Evolutionary conservation across 2,888 invertebrate species (phyloP), one percentile per base, ranked within the genome.

Genomic region (Cantharis rustica): DNA sequence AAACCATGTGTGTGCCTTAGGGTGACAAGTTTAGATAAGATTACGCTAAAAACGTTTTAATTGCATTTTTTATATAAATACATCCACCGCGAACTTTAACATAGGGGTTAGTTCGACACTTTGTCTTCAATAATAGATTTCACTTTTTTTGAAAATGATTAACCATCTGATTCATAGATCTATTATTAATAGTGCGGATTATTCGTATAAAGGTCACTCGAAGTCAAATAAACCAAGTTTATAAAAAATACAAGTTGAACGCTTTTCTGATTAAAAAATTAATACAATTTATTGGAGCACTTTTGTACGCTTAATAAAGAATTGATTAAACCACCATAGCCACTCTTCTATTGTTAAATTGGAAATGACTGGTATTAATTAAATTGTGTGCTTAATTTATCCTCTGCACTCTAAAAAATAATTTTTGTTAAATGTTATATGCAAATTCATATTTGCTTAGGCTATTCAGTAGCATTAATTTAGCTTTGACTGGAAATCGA

Each of bases 21-120:
- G 82, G 82, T 82, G 82, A 81, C 81, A 81, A 80, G 77, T 81
- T 82, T 81, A 82, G 82, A 82, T 82, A 82, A 82, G 82, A 82
- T 82, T 82, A 80, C 81, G 80, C 79, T 78, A 81, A 82, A 82
- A 82, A 80, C 72, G 69, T 73, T 76, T 78, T 73, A 73, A 72
- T 71, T 69, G 61, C 61, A 68, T 64, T 71, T 70, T 69, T 69
- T 66, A 68, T 70, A 16, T 17, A 70, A 63, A 63, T 17, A 63
- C 47, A 47, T 47, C 9, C 47, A 47, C n/a, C n/a, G n/a, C n/a
- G 0, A 47, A 47, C 47, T 47, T 47, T n/a, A 47, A 47, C n/a
- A 47, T 47, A 47, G 47, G 68, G 16, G 16, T 16, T 17, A 7
- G 16, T 68, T 68, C 68, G 23, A 17, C 4, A 68, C 17, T 23